Percentiles rank a stretch among this genome's conserved stretches.
Evolutionary conservation across 2,797 vertebrate species (phyloP).

Genomic region (Pelochelys cantorii): DNA sequence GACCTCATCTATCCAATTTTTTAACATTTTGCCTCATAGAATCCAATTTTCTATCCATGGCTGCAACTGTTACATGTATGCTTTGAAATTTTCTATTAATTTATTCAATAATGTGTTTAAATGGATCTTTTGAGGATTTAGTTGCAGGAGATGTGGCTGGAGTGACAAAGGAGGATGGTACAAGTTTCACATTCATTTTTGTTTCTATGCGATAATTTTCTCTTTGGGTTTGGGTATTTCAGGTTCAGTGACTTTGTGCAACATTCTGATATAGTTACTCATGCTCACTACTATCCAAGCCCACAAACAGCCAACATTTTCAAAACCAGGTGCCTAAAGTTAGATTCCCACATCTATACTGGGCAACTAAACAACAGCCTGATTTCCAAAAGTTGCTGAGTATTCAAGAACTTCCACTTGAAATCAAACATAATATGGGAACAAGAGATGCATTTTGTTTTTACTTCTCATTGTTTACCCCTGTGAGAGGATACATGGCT

Average conservation of each 20-base stretch:
- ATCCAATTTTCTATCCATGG: conserved; percentile 17
- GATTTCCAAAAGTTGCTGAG: neutral
- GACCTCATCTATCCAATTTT: neutral
- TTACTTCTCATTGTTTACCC: conserved; percentile 11
- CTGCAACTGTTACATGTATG: neutral
- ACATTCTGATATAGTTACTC: neutral
- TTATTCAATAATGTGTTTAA: neutral
- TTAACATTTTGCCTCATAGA: conserved; percentile 1
- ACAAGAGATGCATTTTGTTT: neutral
- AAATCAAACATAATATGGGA: neutral
- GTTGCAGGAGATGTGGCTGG: neutral
- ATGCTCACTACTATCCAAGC: neutral
- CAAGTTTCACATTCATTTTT: neutral
- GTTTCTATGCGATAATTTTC: neutral
- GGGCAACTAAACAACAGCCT: neutral
- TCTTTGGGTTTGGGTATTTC: neutral
- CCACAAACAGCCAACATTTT: neutral
- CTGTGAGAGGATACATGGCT: conserved; percentile 23
- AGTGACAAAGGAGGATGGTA: neutral
- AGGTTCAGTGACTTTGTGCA: neutral
- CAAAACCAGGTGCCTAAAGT: neutral
- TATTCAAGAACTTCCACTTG: neutral
- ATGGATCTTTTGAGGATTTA: neutral
- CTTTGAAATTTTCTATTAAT: conserved; percentile 2
- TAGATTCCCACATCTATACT: neutral